phyloP scores from a whole-genome alignment of 2,113 vertebrate genomes.

The Psettodes erumei region DNA sequence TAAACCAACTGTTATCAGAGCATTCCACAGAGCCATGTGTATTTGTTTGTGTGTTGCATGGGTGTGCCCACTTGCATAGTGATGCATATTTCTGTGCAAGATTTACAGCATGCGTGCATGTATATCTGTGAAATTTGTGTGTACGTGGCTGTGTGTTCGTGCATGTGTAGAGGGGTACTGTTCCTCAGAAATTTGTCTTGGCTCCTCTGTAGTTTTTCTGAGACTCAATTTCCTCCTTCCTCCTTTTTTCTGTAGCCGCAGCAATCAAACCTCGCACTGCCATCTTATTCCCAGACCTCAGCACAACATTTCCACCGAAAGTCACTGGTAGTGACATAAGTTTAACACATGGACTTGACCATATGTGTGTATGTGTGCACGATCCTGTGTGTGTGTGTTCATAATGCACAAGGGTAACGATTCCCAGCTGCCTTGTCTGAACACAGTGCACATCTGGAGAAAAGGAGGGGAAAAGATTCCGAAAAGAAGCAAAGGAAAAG shows the following conservation, averaged over 20 bases:
- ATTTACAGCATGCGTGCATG: slow-evolving; percentile 19
- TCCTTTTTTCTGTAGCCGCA: slow-evolving; percentile 23
- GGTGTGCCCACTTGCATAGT: slow-evolving; percentile 16
- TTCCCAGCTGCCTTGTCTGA: slow-evolving; percentile 76
- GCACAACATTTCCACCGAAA: slow-evolving; percentile 35
- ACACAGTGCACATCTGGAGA: slow-evolving; percentile 66
- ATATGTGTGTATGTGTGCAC: slow-evolving; percentile 13
- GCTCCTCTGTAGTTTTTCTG: slow-evolving; percentile 40
- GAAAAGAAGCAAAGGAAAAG: slow-evolving; percentile 39
- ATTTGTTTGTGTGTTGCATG: slow-evolving; percentile 24
- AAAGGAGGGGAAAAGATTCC: slow-evolving; percentile 35
- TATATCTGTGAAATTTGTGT: not conserved
- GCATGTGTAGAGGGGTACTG: not conserved
- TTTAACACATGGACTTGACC: slow-evolving; percentile 26
- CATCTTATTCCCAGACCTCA: slow-evolving; percentile 5
- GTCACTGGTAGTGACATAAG: slow-evolving; percentile 29
- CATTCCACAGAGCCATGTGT: slow-evolving; percentile 12
- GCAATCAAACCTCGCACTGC: not conserved
- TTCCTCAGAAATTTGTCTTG: slow-evolving; percentile 61
- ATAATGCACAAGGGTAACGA: slow-evolving; percentile 57
- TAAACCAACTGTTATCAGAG: slow-evolving; percentile 29
- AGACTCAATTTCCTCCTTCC: slow-evolving; percentile 44
- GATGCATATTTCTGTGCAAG: slow-evolving; percentile 20
- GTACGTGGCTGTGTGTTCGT: not conserved
- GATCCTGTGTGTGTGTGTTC: slow-evolving; percentile 11